Conservation (phyloP, 1,140 invertebrate genomes). For the Meloidogyne floridensis region DNA sequence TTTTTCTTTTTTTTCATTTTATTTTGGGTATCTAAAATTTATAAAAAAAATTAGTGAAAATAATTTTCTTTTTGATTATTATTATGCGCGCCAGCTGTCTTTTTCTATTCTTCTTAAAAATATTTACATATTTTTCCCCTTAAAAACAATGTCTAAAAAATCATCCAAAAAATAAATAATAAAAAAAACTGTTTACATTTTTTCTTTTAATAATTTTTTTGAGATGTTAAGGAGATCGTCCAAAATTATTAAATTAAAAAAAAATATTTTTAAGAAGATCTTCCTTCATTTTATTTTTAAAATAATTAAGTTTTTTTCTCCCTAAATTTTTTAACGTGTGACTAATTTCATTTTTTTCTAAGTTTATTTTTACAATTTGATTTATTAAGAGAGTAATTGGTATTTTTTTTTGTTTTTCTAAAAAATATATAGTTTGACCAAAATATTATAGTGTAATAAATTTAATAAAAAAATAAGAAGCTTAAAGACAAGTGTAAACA, state of each 20-base stretch:
- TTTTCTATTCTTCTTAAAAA: no score
- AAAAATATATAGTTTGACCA: neutral
- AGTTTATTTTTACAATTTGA: constrained; percentile 2
- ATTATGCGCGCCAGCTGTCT: no score
- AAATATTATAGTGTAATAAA: neutral
- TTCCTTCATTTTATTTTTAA: no score
- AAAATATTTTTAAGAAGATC: no score
- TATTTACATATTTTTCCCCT: no score
- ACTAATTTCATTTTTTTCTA: neutral
- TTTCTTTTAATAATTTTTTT: no score
- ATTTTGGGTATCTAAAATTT: constrained; percentile 6
- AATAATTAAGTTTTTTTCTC: no score
- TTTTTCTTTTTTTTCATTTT: neutral
- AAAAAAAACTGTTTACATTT: no score
- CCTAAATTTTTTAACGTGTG: neutral
- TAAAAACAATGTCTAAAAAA: no score
- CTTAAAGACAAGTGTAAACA: neutral
- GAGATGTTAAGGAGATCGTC: no score
- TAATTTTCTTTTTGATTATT: neutral
- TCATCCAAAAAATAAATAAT: no score
- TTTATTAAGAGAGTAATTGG: neutral
- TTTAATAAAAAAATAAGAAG: neutral
- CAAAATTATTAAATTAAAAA: no score
- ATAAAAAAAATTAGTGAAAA: neutral
- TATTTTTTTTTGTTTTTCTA: neutral